Evolutionary conservation across 2,797 vertebrate genomes (phyloP).

Genomic region (Malacoraja senta): DNA sequence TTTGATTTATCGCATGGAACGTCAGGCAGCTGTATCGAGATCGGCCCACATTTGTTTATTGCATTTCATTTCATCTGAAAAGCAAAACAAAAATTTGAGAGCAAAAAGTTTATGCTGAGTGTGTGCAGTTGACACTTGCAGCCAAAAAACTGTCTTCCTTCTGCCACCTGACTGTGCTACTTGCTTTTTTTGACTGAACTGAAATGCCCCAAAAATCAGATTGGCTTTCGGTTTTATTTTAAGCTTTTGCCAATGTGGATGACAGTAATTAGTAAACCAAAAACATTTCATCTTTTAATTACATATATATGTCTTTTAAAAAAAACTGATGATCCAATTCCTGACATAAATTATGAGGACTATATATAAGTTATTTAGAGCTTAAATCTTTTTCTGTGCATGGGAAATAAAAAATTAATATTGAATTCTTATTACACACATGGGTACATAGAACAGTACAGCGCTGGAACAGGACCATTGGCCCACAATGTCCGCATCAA

Average conservation of each 20-base stretch:
- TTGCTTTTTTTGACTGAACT: neutral
- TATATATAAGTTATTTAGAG: neutral
- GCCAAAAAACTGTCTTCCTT: neutral
- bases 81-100: neutral
- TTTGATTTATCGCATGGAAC: neutral
- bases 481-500: no score
- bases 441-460: no score
- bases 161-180: neutral
- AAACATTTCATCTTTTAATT: neutral
- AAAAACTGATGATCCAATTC: neutral
- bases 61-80: neutral
- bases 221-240: neutral
- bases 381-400: neutral
- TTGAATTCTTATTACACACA: neutral
- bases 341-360: neutral
- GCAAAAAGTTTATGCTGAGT: neutral
- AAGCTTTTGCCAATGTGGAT: neutral
- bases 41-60: neutral
- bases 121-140: neutral
- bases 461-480: no score
- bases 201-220: neutral
- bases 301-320: neutral
- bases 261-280: neutral
- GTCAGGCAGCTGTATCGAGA: neutral
- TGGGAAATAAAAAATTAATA: neutral